These are phyloP conservation scores for Lepidocyrtinus sp. DNA, from an alignment of 2,888 invertebrate species.

Conservation along the genomic window DNA sequence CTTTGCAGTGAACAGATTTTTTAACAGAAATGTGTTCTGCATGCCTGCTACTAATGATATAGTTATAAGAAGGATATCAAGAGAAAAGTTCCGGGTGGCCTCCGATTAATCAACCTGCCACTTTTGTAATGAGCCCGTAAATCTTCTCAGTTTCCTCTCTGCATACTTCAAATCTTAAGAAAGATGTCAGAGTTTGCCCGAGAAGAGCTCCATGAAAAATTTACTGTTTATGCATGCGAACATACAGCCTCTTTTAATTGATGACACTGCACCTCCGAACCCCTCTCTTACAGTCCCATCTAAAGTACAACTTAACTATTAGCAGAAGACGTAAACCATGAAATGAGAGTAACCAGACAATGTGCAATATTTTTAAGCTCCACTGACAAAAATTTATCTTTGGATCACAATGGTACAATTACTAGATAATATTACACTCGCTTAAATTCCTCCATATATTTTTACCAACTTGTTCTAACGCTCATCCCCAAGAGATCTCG, in stretches of 20 bases:
- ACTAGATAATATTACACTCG: neutral
- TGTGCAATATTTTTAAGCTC: conserved; percentile 1
- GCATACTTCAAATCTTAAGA: conserved; percentile 21
- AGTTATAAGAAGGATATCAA: conserved; percentile 57
- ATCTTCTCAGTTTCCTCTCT: conserved; percentile 48
- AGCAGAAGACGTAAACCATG: conserved; percentile 3
- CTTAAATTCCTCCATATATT: too few relatives aligned
- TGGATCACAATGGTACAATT: conserved; percentile 1
- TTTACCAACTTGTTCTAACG: neutral
- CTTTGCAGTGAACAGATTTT: conserved; percentile 16
- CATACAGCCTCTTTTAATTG: conserved; percentile 44
- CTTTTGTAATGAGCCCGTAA: conserved; percentile 61
- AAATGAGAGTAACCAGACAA: conserved; percentile 1
- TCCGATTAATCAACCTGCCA: conserved; percentile 63
- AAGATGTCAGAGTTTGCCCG: conserved; percentile 20
- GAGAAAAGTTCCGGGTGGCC: conserved; percentile 62
- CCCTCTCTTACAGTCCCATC: too few relatives aligned
- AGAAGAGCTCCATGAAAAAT: conserved; percentile 53
- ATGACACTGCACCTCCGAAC: conserved; percentile 37
- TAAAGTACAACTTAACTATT: neutral
- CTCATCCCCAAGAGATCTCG: too few relatives aligned
- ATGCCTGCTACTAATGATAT: conserved; percentile 54
- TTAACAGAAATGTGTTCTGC: conserved; percentile 15
- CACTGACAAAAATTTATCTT: neutral
- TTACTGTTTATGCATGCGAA: conserved; percentile 36